phyloP scores from a whole-genome alignment of 2,113 vertebrate species.

The Oophaga pumilio region DNA sequence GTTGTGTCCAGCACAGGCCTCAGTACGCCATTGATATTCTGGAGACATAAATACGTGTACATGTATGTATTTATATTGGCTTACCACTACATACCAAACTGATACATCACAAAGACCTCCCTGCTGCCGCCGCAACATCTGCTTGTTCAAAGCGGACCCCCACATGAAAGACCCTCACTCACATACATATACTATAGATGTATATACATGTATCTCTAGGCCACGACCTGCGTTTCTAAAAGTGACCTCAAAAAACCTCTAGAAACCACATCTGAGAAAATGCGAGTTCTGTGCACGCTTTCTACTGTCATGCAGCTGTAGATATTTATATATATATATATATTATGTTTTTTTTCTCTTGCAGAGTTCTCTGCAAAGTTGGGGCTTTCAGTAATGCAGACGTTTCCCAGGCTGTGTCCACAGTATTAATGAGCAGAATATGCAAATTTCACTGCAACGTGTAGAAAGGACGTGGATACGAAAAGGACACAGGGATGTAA shows the following conservation, averaged over 20 bases:
- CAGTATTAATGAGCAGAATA: neutral
- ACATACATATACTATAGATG: constrained; percentile 26
- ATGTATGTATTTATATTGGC: constrained; percentile 58
- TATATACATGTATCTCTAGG: constrained; percentile 50
- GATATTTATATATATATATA: too few species aligned
- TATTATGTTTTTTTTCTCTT: neutral
- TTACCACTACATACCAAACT: constrained; percentile 50
- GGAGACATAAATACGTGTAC: constrained; percentile 42
- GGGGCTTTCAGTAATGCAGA: neutral
- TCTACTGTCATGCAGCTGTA: constrained; percentile 30
- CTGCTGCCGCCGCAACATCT: constrained; percentile 53
- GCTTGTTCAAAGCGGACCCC: constrained; percentile 49
- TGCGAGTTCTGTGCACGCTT: neutral
- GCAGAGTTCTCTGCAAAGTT: neutral
- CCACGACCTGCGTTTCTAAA: constrained; percentile 4
- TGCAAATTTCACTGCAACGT: neutral
- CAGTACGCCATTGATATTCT: neutral
- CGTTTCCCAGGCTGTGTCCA: neutral
- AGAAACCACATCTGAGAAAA: constrained; percentile 48
- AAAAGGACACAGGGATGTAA: neutral
- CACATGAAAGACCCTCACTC: constrained; percentile 52
- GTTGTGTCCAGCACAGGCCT: neutral
- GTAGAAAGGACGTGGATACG: neutral
- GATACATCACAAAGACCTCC: constrained; percentile 54
- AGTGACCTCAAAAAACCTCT: constrained; percentile 43